Evolutionary conservation across 1,140 invertebrate genomes (phyloP).

Genomic region (Coptotermes formosanus): DNA sequence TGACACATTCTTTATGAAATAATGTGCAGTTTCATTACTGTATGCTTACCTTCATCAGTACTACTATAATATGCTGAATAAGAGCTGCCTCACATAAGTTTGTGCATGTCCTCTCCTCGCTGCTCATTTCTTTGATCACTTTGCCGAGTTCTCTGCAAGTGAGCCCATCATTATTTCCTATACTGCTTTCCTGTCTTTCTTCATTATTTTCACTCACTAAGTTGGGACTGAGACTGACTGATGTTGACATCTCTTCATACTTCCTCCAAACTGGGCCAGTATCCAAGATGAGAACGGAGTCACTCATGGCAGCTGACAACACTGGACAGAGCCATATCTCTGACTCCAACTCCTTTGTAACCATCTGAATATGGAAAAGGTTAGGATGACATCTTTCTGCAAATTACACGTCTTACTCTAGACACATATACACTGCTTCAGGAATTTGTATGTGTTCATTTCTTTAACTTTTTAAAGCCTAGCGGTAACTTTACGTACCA

Average conservation of each 20-base stretch:
- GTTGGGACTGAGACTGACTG: too few species aligned
- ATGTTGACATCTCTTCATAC: too few species aligned
- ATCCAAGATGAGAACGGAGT: not conserved
- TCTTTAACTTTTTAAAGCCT: too few species aligned
- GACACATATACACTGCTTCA: too few species aligned
- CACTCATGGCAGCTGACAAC: not conserved
- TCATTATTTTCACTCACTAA: too few species aligned
- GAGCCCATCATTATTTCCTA: too few species aligned
- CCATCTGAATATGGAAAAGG: not conserved
- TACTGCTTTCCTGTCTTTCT: too few species aligned
- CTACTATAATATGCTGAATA: not conserved
- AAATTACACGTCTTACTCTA: not conserved
- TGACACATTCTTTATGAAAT: too few species aligned
- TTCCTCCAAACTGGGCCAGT: not conserved
- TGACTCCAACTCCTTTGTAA: not conserved
- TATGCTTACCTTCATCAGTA: not conserved
- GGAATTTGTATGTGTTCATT: too few species aligned
- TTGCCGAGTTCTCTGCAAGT: not conserved
- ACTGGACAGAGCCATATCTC: not conserved
- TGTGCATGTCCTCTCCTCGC: not conserved
- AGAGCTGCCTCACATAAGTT: not conserved
- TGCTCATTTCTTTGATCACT: not conserved
- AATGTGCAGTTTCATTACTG: too few species aligned
- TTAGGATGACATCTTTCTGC: too few species aligned
- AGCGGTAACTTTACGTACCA: too few species aligned